Percentiles rank a stretch among this genome's conserved stretches.
These are phyloP conservation scores for Phycodurus eques DNA, from an alignment of 2,113 vertebrate genomes.

Conservation along the genomic window DNA sequence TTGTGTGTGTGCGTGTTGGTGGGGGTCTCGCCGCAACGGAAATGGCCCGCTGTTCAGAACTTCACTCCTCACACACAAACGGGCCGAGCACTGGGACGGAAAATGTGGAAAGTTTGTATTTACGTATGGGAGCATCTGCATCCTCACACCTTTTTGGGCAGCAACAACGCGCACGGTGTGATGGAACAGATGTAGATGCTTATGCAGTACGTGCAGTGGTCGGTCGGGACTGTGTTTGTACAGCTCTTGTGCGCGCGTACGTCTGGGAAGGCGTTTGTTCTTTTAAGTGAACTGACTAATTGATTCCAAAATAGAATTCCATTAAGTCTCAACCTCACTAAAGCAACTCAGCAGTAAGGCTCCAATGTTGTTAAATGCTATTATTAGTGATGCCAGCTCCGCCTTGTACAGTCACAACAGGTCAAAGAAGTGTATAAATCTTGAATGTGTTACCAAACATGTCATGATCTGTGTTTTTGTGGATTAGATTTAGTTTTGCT, in stretches of 20 bases:
- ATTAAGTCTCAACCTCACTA: conserved; percentile 38
- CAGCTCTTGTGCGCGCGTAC: conserved; percentile 4
- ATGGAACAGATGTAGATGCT: background rate
- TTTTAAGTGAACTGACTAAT: conserved; percentile 39
- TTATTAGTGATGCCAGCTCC: background rate
- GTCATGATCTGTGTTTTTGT: no score
- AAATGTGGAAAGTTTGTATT: conserved; percentile 8
- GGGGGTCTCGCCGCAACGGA: conserved; percentile 7
- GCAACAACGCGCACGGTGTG: background rate
- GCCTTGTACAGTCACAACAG: no score
- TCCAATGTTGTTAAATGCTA: background rate
- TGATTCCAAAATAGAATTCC: conserved; percentile 30
- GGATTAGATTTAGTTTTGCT: no score
- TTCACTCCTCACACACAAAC: conserved; percentile 2
- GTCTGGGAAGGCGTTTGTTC: background rate
- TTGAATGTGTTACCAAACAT: no score
- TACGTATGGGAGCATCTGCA: background rate
- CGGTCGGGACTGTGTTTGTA: conserved; percentile 16
- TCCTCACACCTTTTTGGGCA: background rate
- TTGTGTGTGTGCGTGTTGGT: background rate
- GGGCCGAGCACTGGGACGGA: conserved; percentile 6
- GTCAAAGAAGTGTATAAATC: no score
- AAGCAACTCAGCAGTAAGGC: conserved; percentile 12
- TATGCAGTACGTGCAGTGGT: background rate
- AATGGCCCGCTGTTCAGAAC: conserved; percentile 34